Conservation (phyloP, 2,113 vertebrate species). For the Phaethon lepturus region DNA sequence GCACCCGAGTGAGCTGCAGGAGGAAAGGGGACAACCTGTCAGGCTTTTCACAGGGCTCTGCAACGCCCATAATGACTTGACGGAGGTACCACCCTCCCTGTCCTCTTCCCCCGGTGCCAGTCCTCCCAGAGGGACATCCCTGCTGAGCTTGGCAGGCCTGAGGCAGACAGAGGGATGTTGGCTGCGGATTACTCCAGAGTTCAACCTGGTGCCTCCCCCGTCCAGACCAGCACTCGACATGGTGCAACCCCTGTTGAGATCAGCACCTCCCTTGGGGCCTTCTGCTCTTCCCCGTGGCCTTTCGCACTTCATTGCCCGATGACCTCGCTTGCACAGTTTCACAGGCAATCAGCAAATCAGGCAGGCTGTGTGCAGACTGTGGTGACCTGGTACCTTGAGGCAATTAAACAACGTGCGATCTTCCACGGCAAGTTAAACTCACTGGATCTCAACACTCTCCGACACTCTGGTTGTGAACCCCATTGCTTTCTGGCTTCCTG, state of each 20-base stretch:
- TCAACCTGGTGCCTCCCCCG: background rate
- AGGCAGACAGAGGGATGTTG: background rate
- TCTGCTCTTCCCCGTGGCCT: background rate
- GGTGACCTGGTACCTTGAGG: background rate
- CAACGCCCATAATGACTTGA: background rate
- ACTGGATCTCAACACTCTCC: background rate
- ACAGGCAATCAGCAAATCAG: background rate
- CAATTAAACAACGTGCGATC: fast-evolving
- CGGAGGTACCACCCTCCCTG: background rate
- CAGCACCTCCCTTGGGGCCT: background rate
- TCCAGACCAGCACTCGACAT: background rate
- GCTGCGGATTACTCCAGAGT: background rate
- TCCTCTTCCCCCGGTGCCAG: background rate
- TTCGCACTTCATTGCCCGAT: background rate
- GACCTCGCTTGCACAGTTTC: background rate
- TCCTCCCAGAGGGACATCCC: fast-evolving
- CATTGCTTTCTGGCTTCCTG: background rate
- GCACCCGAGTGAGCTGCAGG: slow-evolving; percentile 90
- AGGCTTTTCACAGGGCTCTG: background rate
- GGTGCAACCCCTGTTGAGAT: background rate
- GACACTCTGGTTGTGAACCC: background rate
- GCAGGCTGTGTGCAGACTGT: background rate
- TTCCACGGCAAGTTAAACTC: background rate
- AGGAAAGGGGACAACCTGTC: slow-evolving; percentile 29
- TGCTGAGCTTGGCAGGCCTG: background rate